Conservation (phyloP, 2,888 invertebrate genomes). For the Aphrophora alni region DNA sequence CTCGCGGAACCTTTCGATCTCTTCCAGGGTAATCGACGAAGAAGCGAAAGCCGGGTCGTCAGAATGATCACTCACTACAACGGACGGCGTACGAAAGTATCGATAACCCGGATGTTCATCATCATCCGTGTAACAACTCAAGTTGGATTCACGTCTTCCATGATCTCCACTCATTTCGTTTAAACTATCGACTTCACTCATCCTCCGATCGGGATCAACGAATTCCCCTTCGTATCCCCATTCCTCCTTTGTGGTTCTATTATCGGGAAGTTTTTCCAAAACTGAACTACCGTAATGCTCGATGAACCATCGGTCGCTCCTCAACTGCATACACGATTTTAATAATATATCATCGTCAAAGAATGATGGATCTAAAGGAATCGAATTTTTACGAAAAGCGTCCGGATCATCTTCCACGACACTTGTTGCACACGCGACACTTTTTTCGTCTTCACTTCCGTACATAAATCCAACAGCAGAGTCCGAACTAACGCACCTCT, state of each 20-base stretch:
- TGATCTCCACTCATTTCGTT: conserved; percentile 20
- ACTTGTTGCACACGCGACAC: neutral
- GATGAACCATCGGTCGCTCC: conserved; percentile 34
- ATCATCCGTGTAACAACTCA: conserved; percentile 35
- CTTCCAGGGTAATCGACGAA: conserved; percentile 64
- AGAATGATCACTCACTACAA: conserved; percentile 87
- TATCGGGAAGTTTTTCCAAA: conserved; percentile 23
- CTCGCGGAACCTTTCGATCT: conserved; percentile 64
- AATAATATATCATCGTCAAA: neutral
- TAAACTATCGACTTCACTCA: conserved; percentile 33
- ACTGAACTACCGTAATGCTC: conserved; percentile 36
- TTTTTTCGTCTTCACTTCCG: conserved; percentile 36
- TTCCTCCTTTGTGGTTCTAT: neutral
- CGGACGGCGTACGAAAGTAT: conserved; percentile 82
- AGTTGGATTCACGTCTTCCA: conserved; percentile 30
- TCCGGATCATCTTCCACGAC: neutral
- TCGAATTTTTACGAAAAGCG: neutral
- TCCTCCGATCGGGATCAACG: conserved; percentile 20
- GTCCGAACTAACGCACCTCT: conserved; percentile 32
- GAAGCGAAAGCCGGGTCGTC: conserved; percentile 66
- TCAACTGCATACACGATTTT: neutral
- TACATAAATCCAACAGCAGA: conserved; percentile 35
- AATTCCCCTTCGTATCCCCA: conserved; percentile 20
- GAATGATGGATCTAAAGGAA: neutral
- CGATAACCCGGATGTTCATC: conserved; percentile 55